These are phyloP conservation scores for Margarornis squamiger DNA, from an alignment of 2,797 vertebrate species.

Conservation along the genomic window DNA sequence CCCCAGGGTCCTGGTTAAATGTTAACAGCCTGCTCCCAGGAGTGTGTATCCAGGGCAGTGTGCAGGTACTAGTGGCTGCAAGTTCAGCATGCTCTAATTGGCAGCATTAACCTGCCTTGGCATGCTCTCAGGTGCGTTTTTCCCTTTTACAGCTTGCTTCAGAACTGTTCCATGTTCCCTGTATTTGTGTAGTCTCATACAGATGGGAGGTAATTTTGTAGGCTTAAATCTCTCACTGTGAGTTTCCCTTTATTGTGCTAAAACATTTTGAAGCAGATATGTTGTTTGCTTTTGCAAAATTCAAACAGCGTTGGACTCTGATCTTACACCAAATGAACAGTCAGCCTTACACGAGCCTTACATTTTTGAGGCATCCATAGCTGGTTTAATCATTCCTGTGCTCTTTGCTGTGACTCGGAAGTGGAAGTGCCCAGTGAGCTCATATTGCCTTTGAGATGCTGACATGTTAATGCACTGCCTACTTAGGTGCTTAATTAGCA, in stretches of 20 bases:
- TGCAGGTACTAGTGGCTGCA: not conserved
- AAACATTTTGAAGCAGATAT: not conserved
- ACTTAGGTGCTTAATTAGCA: constrained; percentile 7
- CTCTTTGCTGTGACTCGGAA: not conserved
- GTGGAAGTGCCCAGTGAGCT: not conserved
- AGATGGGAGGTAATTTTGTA: not conserved
- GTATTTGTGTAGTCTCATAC: not conserved
- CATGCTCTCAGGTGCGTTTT: not conserved
- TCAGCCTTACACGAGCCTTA: not conserved
- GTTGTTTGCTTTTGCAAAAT: not conserved
- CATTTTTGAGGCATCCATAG: not conserved
- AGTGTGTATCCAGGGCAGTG: not conserved
- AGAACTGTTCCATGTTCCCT: not conserved
- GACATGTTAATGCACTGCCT: not conserved
- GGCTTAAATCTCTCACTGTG: not conserved
- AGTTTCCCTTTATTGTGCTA: not conserved
- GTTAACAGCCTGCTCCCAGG: constrained; percentile 39
- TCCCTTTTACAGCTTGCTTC: not conserved
- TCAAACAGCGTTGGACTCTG: not conserved
- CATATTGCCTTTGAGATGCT: not conserved
- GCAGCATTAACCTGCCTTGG: not conserved
- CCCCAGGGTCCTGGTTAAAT: not conserved
- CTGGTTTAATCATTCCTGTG: not conserved
- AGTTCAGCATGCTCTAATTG: not conserved
- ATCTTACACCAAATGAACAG: not conserved